These are phyloP conservation scores for Hippopotamyrus pictus DNA, from an alignment of 2,797 vertebrate genomes.

Conservation along the genomic window DNA sequence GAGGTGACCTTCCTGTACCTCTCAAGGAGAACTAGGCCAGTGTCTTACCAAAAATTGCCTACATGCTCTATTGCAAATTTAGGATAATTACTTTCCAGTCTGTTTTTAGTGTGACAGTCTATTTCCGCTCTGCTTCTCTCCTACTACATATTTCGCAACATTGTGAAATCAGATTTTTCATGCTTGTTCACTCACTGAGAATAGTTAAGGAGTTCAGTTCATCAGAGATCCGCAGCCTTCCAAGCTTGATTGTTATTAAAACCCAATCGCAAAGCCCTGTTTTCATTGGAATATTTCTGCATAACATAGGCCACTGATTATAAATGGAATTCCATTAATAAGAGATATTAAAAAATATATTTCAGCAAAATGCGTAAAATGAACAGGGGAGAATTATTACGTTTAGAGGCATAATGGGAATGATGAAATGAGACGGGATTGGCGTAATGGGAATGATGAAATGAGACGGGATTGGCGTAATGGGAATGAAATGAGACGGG, in stretches of 20 bases:
- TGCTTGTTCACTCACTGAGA: conserved; percentile 3
- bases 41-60: conserved; percentile 14
- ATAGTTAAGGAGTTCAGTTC: conserved; percentile 7
- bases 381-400: not conserved
- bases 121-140: conserved; percentile 7
- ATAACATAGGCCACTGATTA: not conserved
- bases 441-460: no score
- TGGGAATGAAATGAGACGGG: no score
- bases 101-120: not conserved
- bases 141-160: not conserved
- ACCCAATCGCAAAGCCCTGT: not conserved
- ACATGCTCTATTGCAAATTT: conserved; percentile 7
- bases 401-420: not conserved
- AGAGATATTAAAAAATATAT: not conserved
- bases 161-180: conserved; percentile 7
- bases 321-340: not conserved
- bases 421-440: not conserved
- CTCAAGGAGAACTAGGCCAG: not conserved
- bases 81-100: conserved; percentile 16
- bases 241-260: not conserved
- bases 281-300: not conserved
- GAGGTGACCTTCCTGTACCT: conserved; percentile 14
- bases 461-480: not conserved
- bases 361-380: not conserved
- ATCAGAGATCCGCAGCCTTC: not conserved